Evolutionary conservation across 2,113 vertebrate genomes (phyloP), one percentile per base, ranked within the genome.

Genomic region (Dasypus novemcinctus): DNA sequence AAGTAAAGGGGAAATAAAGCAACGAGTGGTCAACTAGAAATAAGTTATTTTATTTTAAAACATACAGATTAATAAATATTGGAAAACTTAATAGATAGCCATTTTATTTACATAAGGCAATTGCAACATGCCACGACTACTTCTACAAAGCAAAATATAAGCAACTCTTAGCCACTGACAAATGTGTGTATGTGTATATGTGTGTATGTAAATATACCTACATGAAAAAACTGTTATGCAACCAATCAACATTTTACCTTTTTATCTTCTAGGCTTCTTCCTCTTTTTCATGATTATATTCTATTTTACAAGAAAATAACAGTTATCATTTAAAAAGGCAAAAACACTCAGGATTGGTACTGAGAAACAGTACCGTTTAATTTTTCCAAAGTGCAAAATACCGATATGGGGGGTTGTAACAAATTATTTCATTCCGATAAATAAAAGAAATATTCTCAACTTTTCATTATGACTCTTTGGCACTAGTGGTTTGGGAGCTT

Each of bases 21-120:
- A 98, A 96, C 91, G 72, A 95, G 52, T 68, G 33, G 92, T 97
- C 97, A 97, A 97, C 98, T 98, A 98, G 97, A 98, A 98, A 98
- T 95, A 96, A 98, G 97, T 98, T 92, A 97, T 98, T 97, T 98
- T 98, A 98, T 98, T 98, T 98, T 98, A 98, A 98, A 98, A 98
- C 98, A 98, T 98, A 98, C 98, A 98, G 97, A 96, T 98, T 98
- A 98, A 98, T 98, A 98, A 98, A 98, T 98, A 98, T 97, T 98
- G 98, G 98, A 98, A 98, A 98, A 98, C 98, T 98, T 98, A 98
- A 98, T 98, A 98, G 98, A 98, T 98, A 98, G 97, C 98, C 96
- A 98, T 97, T 97, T 93, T 98, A 98, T 98, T 98, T 98, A 98
- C 97, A 98, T 98, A 98, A 98, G 98, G 98, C 98, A 98, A 97